phyloP scores from a whole-genome alignment of 2,888 invertebrate genomes.

The Rhamnusium bicolor region DNA sequence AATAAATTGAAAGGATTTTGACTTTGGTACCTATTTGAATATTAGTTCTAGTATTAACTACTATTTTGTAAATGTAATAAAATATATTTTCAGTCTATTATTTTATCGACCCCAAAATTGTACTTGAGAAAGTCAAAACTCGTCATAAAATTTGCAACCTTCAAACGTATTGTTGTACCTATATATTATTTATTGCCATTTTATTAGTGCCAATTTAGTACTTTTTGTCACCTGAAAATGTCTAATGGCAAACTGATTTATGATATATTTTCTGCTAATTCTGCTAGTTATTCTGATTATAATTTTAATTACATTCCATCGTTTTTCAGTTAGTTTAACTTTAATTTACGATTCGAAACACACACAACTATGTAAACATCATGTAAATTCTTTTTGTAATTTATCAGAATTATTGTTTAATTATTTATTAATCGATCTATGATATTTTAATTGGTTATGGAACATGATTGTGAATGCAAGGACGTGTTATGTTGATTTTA shows the following conservation, averaged over 20 bases:
- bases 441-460: slow-evolving; percentile 17
- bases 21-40: too few relatives aligned
- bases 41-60: too few relatives aligned
- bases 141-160: neutral
- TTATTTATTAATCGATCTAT: neutral
- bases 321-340: neutral
- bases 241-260: too few relatives aligned
- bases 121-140: neutral
- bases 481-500: neutral
- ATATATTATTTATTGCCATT: neutral
- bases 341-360: neutral
- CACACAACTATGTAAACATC: neutral
- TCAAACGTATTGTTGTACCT: neutral
- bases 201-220: too few relatives aligned
- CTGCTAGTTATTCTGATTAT: neutral
- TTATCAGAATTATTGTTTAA: slow-evolving; percentile 4
- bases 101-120: too few relatives aligned
- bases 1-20: too few relatives aligned
- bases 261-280: neutral
- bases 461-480: neutral
- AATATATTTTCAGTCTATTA: too few relatives aligned
- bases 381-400: neutral
- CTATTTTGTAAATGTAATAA: too few relatives aligned
- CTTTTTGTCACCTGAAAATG: too few relatives aligned
- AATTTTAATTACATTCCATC: neutral